phyloP scores from a whole-genome alignment of 2,113 vertebrate species.

The Felis catus region DNA sequence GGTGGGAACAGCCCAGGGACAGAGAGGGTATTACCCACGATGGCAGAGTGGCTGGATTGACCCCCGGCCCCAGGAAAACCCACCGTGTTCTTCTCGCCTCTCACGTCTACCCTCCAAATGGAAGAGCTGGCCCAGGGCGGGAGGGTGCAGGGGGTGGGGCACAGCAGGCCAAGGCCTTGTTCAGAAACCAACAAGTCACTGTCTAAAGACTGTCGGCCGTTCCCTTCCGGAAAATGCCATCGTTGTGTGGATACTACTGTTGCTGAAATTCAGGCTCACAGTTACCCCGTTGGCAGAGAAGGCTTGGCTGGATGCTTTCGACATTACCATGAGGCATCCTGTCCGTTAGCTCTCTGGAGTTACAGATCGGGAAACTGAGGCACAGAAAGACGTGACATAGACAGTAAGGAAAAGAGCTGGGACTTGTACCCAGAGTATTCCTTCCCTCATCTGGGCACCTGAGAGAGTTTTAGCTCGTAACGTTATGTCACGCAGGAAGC shows the following conservation, averaged over 20 bases:
- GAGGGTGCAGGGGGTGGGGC: neutral
- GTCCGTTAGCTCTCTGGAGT: neutral
- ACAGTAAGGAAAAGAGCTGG: neutral
- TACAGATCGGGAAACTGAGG: neutral
- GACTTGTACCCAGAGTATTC: too few species aligned
- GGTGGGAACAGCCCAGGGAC: neutral
- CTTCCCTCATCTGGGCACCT: neutral
- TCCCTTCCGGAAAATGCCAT: neutral
- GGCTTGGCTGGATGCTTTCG: too few species aligned
- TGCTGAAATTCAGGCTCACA: neutral
- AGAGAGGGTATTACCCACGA: too few species aligned
- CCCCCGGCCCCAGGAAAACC: neutral
- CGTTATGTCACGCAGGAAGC: fast-evolving
- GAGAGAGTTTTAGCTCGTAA: neutral
- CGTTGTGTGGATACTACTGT: neutral
- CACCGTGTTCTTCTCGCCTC: neutral
- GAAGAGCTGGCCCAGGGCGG: neutral
- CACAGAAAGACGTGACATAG: neutral
- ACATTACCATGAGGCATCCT: fast-evolving
- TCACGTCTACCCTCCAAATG: neutral
- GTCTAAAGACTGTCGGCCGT: neutral
- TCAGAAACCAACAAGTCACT: neutral
- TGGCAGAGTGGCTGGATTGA: neutral
- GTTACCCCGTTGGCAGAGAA: neutral
- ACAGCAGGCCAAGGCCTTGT: neutral